Evolutionary conservation across 2,113 vertebrate genomes (phyloP).

Genomic region (Empidonax traillii): DNA sequence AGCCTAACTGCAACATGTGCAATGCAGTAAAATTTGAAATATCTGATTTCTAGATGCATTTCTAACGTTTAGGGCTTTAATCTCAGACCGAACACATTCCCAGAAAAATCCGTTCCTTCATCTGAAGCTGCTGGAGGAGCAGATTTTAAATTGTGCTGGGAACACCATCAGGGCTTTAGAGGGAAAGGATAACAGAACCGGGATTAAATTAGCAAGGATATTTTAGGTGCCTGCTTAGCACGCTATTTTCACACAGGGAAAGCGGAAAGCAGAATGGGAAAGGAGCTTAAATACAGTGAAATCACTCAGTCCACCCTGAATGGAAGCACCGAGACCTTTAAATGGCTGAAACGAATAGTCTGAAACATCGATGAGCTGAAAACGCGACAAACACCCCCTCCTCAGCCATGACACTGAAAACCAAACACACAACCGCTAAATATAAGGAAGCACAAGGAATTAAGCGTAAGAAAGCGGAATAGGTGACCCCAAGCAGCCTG

Average conservation of each 20-base stretch:
- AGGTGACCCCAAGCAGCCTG: rapidly evolving
- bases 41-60: neutral
- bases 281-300: neutral
- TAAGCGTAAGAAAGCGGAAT: neutral
- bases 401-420: rapidly evolving
- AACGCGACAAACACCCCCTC: rapidly evolving
- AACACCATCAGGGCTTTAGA: neutral
- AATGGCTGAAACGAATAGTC: rapidly evolving
- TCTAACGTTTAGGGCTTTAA: neutral
- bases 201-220: neutral
- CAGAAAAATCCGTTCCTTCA: neutral
- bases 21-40: neutral
- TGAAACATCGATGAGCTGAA: neutral
- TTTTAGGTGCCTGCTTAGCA: neutral
- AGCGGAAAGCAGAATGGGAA: rapidly evolving
- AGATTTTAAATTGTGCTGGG: neutral
- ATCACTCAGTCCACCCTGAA: neutral
- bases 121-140: neutral
- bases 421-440: rapidly evolving
- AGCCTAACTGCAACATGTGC: neutral
- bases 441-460: neutral
- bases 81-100: neutral
- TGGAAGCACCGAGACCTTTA: neutral
- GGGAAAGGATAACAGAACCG: neutral
- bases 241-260: neutral